Evolutionary conservation across 2,888 invertebrate genomes (phyloP).

Genomic region (Ochlodes sylvanus): DNA sequence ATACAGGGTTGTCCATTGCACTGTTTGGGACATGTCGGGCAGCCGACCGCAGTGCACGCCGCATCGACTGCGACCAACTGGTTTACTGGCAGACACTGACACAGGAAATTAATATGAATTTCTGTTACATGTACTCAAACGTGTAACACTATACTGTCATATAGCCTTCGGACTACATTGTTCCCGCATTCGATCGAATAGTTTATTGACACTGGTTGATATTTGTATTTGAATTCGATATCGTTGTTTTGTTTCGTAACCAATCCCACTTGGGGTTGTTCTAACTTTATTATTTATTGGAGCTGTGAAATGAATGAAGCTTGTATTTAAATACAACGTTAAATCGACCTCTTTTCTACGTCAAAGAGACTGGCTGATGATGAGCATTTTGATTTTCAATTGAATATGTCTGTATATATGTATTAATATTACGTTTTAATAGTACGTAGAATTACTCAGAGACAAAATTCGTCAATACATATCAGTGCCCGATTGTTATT

Average conservation of each 20-base stretch:
- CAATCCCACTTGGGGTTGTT: background rate
- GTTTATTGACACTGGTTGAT: constrained; percentile 58
- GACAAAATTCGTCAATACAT: too few relatives aligned
- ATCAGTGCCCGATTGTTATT: too few relatives aligned
- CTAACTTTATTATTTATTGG: too few relatives aligned
- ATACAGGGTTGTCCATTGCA: constrained; percentile 73
- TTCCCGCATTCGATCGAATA: constrained; percentile 53
- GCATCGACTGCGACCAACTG: constrained; percentile 74
- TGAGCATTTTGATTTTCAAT: too few relatives aligned
- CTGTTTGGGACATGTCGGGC: constrained; percentile 70
- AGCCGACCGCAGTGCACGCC: constrained; percentile 74
- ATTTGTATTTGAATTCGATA: constrained; percentile 61
- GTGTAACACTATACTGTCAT: constrained; percentile 62
- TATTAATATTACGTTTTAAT: too few relatives aligned
- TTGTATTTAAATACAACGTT: too few relatives aligned
- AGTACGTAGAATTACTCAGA: too few relatives aligned
- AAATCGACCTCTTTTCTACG: too few relatives aligned
- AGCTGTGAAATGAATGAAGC: too few relatives aligned
- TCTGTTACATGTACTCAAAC: constrained; percentile 74
- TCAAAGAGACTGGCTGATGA: too few relatives aligned
- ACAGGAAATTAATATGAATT: constrained; percentile 84
- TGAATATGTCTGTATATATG: too few relatives aligned
- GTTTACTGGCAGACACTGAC: constrained; percentile 60
- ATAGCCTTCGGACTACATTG: constrained; percentile 60
- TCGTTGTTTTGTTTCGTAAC: constrained; percentile 53